Percentiles rank a stretch among this genome's conserved stretches.
phyloP scores from a whole-genome alignment of 2,797 vertebrate genomes.

The Brachyalestes nurse region DNA sequence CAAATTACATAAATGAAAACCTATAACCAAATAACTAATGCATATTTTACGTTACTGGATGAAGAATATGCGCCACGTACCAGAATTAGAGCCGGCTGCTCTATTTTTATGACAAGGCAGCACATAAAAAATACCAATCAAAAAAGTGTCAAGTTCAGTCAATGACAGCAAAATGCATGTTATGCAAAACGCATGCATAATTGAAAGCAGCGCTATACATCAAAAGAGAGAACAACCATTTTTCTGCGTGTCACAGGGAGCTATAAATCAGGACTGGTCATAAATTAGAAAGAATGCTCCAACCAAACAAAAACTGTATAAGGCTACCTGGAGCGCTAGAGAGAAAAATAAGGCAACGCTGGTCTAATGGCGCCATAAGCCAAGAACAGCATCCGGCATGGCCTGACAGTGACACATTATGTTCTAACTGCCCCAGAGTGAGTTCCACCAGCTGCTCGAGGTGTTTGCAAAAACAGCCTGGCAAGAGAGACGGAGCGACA shows the following conservation, averaged over 20 bases:
- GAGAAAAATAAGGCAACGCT: background rate
- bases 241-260: slow-evolving; percentile 30
- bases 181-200: slow-evolving; percentile 57
- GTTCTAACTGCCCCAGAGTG: slow-evolving; percentile 5
- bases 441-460: slow-evolving; percentile 11
- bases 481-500: background rate
- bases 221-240: slow-evolving; percentile 36
- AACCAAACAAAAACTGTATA: slow-evolving; percentile 18
- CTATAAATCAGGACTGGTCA: slow-evolving; percentile 47
- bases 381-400: background rate
- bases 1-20: slow-evolving; percentile 32
- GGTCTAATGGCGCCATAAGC: slow-evolving; percentile 14
- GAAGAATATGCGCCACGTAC: slow-evolving; percentile 1
- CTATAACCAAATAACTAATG: slow-evolving; percentile 37
- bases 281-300: slow-evolving; percentile 33
- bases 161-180: slow-evolving; percentile 55
- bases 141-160: slow-evolving; percentile 53
- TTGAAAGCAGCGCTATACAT: slow-evolving; percentile 47
- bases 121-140: slow-evolving; percentile 48
- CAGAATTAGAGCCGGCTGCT: slow-evolving; percentile 19
- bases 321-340: slow-evolving; percentile 10
- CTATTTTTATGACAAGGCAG: slow-evolving; percentile 20
- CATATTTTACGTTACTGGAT: slow-evolving; percentile 17
- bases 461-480: slow-evolving; percentile 3
- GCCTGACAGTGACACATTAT: slow-evolving; percentile 1